Evolutionary conservation across 2,113 vertebrate species (phyloP), one percentile per base, ranked within the genome.

Genomic region (Pelmatolapia mariae): DNA sequence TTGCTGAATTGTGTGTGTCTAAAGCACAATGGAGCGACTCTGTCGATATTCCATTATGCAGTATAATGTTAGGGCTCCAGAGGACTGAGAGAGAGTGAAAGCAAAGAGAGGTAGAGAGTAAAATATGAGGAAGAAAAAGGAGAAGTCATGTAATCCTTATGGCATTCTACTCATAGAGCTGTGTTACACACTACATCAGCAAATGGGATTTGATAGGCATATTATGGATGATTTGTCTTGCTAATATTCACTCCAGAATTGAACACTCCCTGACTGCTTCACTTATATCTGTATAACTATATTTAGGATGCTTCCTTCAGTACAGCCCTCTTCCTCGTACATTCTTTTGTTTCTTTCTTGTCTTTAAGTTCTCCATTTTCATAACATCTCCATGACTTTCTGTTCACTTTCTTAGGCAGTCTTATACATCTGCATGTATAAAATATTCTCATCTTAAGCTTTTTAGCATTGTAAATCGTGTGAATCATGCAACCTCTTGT

Each of bases 41-140:
- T 89, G 92, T 93, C 91, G 89, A 94, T 93, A 94, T 94, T 92
- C 87, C 87, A 93, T 94, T 92, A 92, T 92, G 85, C 84, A 88
- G 61, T 86, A 86, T 93, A 92, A 92, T 94, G 93, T 87, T 94
- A 78, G 54, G 91, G 40, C 90, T 89, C 87, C 26, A 47, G 90
- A 90, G 93, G 86, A 83, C 89, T 61, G 80, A 84, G 80, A 81
- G 54, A 47, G 56, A 85, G 81, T 52, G 82, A 71, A 82, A 71
- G 82, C 5, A 3, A 31, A 91, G 90, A 91, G 90, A 81, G 80
- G 86, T 66, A 61, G 43, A 76, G 82, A 80, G 63, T 10, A 33
- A 81, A 89, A 89, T 76, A 84, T 73, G 80, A 86, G 22, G 12
- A 63, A 68, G 86, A 85, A 84, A 76, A 87, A 88, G 90, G 71